Conservation (phyloP, 2,888 invertebrate genomes). For the Eristalis intricaria region DNA sequence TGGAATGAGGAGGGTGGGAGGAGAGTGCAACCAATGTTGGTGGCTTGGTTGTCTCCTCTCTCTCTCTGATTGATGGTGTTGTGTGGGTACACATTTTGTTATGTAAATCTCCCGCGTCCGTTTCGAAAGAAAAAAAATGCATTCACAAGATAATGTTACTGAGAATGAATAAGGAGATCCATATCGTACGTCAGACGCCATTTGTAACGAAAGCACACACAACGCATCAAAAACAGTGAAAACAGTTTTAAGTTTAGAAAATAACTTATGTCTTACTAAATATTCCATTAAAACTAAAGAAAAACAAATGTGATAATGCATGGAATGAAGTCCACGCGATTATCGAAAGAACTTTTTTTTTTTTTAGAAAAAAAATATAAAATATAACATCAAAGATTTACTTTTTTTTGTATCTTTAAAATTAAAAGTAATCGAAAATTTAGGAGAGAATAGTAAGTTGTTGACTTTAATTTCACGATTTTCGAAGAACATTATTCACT, state of each 20-base stretch:
- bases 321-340: constrained; percentile 50
- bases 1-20: constrained; percentile 6
- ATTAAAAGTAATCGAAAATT: constrained; percentile 49
- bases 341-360: constrained; percentile 43
- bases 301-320: constrained; percentile 64
- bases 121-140: constrained; percentile 27
- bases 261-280: constrained; percentile 68
- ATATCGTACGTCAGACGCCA: constrained; percentile 61
- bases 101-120: constrained; percentile 12
- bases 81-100: background rate
- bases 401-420: constrained; percentile 40
- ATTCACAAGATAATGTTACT: constrained; percentile 2
- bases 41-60: constrained; percentile 17
- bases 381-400: constrained; percentile 33
- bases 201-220: constrained; percentile 69
- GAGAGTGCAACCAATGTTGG: constrained; percentile 49
- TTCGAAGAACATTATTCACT: constrained; percentile 38
- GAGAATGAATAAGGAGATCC: constrained; percentile 29
- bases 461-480: constrained; percentile 27
- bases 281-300: constrained; percentile 70
- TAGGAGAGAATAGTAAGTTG: constrained; percentile 37
- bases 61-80: constrained; percentile 6
- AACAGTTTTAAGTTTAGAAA: constrained; percentile 69
- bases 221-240: constrained; percentile 67
- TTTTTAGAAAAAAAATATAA: constrained; percentile 20